phyloP scores from a whole-genome alignment of 53 echinoderm and acorn worm genomes.

The Paelopatides confundens region DNA sequence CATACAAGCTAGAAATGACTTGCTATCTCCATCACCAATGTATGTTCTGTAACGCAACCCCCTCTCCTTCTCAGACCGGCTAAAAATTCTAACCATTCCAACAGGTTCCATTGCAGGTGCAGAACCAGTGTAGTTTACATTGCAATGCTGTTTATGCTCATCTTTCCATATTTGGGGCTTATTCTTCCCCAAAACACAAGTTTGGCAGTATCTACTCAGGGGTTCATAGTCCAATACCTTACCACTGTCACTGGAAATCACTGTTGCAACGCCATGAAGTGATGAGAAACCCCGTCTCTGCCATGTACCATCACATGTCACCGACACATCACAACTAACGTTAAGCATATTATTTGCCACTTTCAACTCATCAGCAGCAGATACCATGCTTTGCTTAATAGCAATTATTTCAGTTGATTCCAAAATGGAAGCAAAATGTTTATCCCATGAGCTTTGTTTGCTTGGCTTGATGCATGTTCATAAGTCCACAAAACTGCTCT shows the following conservation, averaged over 20 bases:
- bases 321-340: not conserved
- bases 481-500: not conserved
- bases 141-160: not conserved
- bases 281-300: too few relatives aligned
- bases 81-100: too few relatives aligned
- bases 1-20: slow-evolving; percentile 35
- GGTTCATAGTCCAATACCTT: not conserved
- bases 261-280: too few relatives aligned
- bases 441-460: not conserved
- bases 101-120: slow-evolving; percentile 46
- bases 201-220: too few relatives aligned
- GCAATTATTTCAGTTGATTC: not conserved
- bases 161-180: not conserved
- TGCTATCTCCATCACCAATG: slow-evolving; percentile 44
- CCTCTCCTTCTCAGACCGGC: too few relatives aligned
- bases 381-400: not conserved
- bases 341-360: not conserved
- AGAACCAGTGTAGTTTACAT: slow-evolving; percentile 28
- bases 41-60: slow-evolving; percentile 30
- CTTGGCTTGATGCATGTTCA: not conserved
- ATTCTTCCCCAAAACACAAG: not conserved
- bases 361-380: not conserved
- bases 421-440: not conserved
- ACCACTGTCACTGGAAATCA: too few relatives aligned
- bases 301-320: slow-evolving; percentile 15